phyloP scores from a whole-genome alignment of 1,140 invertebrate species.

The Hylaeus volcanicus region DNA sequence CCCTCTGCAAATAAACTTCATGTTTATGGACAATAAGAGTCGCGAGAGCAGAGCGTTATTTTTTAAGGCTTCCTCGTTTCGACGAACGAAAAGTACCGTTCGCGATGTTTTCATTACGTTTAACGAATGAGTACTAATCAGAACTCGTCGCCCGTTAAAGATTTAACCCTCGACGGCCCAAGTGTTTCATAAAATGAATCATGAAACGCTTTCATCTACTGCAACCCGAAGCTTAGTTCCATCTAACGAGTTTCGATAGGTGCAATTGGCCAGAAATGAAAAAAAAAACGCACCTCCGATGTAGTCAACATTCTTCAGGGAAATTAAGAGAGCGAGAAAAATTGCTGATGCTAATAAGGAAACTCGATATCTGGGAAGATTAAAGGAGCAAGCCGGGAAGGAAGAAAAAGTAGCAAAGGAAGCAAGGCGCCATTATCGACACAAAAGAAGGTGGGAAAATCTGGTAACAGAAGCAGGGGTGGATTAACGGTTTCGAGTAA shows the following conservation, averaged over 20 bases:
- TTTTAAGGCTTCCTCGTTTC: neutral
- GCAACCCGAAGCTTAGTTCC: no score
- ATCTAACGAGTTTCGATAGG: no score
- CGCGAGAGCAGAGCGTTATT: neutral
- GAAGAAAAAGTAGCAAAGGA: neutral
- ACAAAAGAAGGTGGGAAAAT: neutral
- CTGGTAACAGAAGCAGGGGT: neutral
- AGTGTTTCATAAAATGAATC: no score
- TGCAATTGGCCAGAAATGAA: no score
- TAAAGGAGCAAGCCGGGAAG: neutral
- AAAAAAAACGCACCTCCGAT: no score
- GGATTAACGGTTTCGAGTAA: neutral
- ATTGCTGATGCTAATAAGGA: neutral
- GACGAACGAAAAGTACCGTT: neutral
- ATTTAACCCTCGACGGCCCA: no score
- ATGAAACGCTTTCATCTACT: no score
- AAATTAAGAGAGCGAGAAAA: neutral
- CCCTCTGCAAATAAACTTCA: neutral
- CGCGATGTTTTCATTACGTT: neutral
- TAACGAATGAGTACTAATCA: neutral
- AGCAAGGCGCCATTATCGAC: no score
- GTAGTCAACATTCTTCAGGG: no score
- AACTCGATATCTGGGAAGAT: neutral
- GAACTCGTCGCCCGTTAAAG: neutral
- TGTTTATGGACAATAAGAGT: constrained; percentile 9